A percentile compares a stretch with the other conserved stretches of the same genome.
phyloP scores from a whole-genome alignment of 2,888 invertebrate genomes.

The Cyclophora punctaria region DNA sequence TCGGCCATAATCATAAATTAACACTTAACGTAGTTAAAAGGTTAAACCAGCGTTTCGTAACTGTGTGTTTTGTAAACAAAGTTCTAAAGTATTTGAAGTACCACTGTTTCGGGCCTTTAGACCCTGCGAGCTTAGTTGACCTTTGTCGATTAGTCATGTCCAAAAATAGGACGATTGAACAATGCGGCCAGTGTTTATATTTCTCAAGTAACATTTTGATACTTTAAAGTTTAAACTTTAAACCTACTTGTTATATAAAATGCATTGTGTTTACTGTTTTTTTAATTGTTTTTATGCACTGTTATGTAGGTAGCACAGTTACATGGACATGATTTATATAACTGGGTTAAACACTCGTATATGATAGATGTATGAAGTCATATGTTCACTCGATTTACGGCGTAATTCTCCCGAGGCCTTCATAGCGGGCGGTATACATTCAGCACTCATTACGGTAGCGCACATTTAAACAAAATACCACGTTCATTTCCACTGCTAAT shows the following conservation, averaged over 20 bases:
- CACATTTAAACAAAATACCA: slow-evolving; percentile 46
- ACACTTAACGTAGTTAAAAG: slow-evolving; percentile 18
- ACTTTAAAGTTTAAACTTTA: too few relatives aligned
- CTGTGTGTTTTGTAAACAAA: slow-evolving; percentile 28
- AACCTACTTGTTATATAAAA: too few relatives aligned
- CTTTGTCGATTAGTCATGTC: slow-evolving; percentile 13
- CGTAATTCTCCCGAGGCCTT: slow-evolving; percentile 31
- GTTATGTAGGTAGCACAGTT: slow-evolving; percentile 2
- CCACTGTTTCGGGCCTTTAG: slow-evolving; percentile 12
- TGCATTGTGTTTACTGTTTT: too few relatives aligned
- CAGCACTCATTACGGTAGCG: slow-evolving; percentile 31
- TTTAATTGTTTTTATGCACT: too few relatives aligned
- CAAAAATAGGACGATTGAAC: slow-evolving; percentile 10
- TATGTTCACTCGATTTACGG: slow-evolving; percentile 34
- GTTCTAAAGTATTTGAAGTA: slow-evolving; percentile 8
- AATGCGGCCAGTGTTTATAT: background rate
- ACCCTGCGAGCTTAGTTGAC: slow-evolving; percentile 11
- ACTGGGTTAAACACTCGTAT: slow-evolving; percentile 24
- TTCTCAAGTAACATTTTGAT: too few relatives aligned
- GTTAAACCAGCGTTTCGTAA: slow-evolving; percentile 26
- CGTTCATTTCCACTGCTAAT: slow-evolving; percentile 35
- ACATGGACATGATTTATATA: slow-evolving; percentile 20
- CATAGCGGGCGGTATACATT: slow-evolving; percentile 24
- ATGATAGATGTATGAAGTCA: slow-evolving; percentile 36
- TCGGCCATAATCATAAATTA: slow-evolving; percentile 35